Conservation (phyloP, 2,888 invertebrate species). For the Coronaproctus castanopsis region DNA sequence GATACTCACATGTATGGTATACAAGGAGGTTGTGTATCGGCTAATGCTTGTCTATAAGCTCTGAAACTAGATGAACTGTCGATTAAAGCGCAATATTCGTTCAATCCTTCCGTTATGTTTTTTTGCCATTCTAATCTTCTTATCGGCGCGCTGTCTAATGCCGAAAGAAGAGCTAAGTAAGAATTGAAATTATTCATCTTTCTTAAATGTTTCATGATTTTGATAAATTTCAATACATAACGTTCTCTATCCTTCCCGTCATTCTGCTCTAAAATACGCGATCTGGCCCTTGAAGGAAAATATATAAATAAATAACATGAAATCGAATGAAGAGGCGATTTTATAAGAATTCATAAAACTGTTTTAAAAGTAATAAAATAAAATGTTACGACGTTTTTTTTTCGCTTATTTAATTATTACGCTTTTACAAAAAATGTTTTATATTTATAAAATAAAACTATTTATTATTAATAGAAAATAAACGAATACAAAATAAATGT, state of each 20-base stretch:
- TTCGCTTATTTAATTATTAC: too few relatives aligned
- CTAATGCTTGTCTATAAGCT: conserved; percentile 83
- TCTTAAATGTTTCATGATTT: conserved; percentile 92
- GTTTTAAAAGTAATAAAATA: too few relatives aligned
- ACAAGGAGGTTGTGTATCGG: conserved; percentile 90
- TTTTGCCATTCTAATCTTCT: conserved; percentile 82
- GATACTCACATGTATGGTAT: conserved; percentile 90
- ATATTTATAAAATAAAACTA: too few relatives aligned
- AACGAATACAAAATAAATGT: too few relatives aligned
- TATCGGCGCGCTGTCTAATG: conserved; percentile 88
- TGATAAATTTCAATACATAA: conserved; percentile 85
- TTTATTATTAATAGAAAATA: too few relatives aligned
- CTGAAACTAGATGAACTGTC: conserved; percentile 96
- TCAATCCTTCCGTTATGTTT: conserved; percentile 72
- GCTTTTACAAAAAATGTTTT: too few relatives aligned
- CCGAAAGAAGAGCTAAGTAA: conserved; percentile 86
- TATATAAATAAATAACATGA: neutral
- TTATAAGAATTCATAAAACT: neutral
- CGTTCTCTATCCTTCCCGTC: conserved; percentile 91
- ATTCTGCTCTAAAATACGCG: conserved; percentile 71
- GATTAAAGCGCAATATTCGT: conserved; percentile 86
- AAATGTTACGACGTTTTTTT: too few relatives aligned
- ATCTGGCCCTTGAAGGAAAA: conserved; percentile 44
- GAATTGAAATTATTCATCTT: conserved; percentile 98
- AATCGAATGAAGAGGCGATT: neutral